Conservation (phyloP, 2,797 vertebrate genomes). For the Ciconia nigra region DNA sequence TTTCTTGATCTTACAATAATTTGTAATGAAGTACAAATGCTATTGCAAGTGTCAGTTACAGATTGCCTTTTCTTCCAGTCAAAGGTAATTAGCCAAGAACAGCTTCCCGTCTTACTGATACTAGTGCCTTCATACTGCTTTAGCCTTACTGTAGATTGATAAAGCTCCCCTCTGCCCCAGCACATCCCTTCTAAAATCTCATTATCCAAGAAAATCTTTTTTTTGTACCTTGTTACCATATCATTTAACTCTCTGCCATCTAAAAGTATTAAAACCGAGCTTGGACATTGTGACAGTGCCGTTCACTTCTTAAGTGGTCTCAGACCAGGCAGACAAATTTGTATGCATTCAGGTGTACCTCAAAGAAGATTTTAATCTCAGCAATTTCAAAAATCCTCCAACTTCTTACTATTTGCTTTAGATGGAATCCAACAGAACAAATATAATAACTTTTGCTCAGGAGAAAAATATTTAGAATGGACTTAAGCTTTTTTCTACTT, state of each 20-base stretch:
- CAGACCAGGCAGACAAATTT: not conserved
- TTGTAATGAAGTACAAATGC: not conserved
- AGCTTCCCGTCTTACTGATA: not conserved
- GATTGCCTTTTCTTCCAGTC: not conserved
- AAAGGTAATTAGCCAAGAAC: not conserved
- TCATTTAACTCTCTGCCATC: not conserved
- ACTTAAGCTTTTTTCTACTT: not conserved
- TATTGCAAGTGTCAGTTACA: not conserved
- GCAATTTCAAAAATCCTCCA: not conserved
- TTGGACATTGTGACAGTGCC: not conserved
- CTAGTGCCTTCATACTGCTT: not conserved
- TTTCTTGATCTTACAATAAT: not conserved
- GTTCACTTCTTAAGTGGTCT: not conserved
- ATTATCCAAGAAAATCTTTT: not conserved
- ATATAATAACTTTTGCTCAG: not conserved
- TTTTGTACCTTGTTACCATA: not conserved
- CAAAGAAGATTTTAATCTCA: not conserved
- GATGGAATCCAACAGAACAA: not conserved
- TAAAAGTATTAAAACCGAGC: not conserved
- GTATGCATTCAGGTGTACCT: not conserved
- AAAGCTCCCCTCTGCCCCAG: fast-evolving
- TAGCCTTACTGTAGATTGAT: not conserved
- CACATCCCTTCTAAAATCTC: not conserved
- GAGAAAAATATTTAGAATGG: not conserved
- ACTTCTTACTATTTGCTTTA: not conserved